phyloP scores from a whole-genome alignment of 2,113 vertebrate species.

The Chloropsis hardwickii region DNA sequence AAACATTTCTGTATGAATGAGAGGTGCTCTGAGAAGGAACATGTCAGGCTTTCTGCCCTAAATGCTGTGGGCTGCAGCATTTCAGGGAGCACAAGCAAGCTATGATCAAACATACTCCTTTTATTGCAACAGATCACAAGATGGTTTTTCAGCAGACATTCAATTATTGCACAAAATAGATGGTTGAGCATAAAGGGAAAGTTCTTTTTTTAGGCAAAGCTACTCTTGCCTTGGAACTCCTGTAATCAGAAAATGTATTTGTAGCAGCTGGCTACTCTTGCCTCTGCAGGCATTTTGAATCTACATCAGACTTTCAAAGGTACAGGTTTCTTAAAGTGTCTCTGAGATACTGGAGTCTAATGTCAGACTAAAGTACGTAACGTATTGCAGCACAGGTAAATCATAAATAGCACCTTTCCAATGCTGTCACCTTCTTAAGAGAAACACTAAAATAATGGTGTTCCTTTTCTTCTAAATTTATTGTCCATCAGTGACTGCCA shows the following conservation, averaged over 20 bases:
- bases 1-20: not conserved
- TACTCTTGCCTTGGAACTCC: not conserved
- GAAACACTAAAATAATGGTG: not conserved
- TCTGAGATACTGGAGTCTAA: not conserved
- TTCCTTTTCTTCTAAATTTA: not conserved
- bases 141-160: not conserved
- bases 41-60: not conserved
- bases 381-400: not conserved
- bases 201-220: conserved; percentile 1
- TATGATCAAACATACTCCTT: not conserved
- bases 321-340: not conserved
- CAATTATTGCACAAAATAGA: conserved; percentile 10
- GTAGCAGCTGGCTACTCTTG: not conserved
- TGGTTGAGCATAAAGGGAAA: not conserved
- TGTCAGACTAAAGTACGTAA: not conserved
- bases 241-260: not conserved
- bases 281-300: not conserved
- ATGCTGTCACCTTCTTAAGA: not conserved
- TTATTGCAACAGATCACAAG: conserved; percentile 10
- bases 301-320: not conserved
- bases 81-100: not conserved
- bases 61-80: not conserved
- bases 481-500: not conserved
- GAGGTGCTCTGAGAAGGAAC: not conserved
- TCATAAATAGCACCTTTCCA: not conserved